A percentile compares a stretch with the other conserved stretches of the same genome.
Evolutionary conservation across 2,888 invertebrate genomes (phyloP).

Genomic region (Xestia xanthographa): DNA sequence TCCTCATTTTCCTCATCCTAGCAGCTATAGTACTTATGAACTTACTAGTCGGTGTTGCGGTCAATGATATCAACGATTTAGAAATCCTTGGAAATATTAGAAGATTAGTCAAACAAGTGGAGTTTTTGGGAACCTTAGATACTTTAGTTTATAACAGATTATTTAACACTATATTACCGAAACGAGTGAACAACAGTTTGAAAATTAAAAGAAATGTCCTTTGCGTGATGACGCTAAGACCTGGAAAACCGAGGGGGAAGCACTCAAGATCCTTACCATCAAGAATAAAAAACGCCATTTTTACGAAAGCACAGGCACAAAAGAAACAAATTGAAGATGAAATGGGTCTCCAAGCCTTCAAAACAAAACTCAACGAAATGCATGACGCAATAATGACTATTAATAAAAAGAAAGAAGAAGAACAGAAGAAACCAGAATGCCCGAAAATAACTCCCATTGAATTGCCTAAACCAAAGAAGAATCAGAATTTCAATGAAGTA

Average conservation of each 20-base stretch:
- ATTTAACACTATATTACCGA: slow-evolving; percentile 82
- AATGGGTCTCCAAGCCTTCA: slow-evolving; percentile 77
- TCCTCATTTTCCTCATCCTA: slow-evolving; percentile 88
- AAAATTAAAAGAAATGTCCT: slow-evolving; percentile 83
- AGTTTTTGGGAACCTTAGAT: slow-evolving; percentile 88
- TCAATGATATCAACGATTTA: slow-evolving; percentile 90
- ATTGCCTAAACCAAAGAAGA: slow-evolving; percentile 63
- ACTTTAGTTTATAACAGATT: slow-evolving; percentile 87
- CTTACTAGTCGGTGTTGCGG: slow-evolving; percentile 91
- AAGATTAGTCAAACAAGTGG: slow-evolving; percentile 90
- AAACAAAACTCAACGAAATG: slow-evolving; percentile 81
- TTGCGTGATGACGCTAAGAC: slow-evolving; percentile 78
- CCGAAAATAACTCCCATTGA: slow-evolving; percentile 47
- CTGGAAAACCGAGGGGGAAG: slow-evolving; percentile 82
- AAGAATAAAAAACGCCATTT: slow-evolving; percentile 82
- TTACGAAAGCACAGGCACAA: slow-evolving; percentile 83
- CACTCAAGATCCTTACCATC: slow-evolving; percentile 80
- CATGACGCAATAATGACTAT: slow-evolving; percentile 79
- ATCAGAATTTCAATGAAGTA: slow-evolving; percentile 74
- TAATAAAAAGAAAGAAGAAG: slow-evolving; percentile 62
- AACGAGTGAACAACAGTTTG: slow-evolving; percentile 76
- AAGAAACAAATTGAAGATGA: slow-evolving; percentile 83
- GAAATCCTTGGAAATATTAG: slow-evolving; percentile 90
- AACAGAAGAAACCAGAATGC: slow-evolving; percentile 24
- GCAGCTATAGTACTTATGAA: slow-evolving; percentile 91